Percentiles rank a stretch among this genome's conserved stretches.
These are phyloP conservation scores for Ceyx cyanopectus DNA, from an alignment of 2,113 vertebrate genomes.

Conservation along the genomic window DNA sequence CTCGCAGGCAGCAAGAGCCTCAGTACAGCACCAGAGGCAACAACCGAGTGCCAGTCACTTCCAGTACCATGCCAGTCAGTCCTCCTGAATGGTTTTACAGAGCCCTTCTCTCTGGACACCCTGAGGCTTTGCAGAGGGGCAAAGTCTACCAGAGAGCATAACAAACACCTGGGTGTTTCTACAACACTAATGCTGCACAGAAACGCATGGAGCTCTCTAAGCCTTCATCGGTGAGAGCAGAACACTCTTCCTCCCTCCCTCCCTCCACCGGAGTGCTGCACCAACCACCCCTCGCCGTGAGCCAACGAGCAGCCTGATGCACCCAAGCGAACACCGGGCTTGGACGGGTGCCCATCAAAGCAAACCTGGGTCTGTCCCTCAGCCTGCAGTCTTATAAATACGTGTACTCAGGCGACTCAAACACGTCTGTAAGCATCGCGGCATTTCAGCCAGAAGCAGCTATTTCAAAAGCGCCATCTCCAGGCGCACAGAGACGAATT, in stretches of 20 bases:
- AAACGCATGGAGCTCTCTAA: not conserved
- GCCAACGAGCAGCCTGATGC: no score
- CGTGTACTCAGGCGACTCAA: no score
- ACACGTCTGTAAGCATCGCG: not conserved
- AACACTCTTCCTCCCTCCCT: not conserved
- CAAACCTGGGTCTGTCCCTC: fast-evolving
- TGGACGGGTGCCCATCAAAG: fast-evolving
- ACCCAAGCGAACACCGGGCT: fast-evolving
- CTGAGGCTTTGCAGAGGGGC: not conserved
- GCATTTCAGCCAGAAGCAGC: not conserved
- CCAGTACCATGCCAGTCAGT: fast-evolving
- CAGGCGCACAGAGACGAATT: not conserved
- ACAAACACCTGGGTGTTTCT: not conserved
- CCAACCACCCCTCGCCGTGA: not conserved
- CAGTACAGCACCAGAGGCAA: not conserved
- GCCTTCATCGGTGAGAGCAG: not conserved
- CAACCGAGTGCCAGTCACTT: not conserved
- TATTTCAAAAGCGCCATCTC: not conserved
- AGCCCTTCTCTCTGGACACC: fast-evolving
- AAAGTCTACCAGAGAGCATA: not conserved
- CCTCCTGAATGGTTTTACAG: not conserved
- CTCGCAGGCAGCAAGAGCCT: not conserved
- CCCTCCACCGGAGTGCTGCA: not conserved
- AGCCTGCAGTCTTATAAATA: not conserved
- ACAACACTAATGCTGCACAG: not conserved